Evolutionary conservation across 2,888 invertebrate genomes (phyloP), one percentile per base, ranked within the genome.

Genomic region (Dicranocentrus wangi): DNA sequence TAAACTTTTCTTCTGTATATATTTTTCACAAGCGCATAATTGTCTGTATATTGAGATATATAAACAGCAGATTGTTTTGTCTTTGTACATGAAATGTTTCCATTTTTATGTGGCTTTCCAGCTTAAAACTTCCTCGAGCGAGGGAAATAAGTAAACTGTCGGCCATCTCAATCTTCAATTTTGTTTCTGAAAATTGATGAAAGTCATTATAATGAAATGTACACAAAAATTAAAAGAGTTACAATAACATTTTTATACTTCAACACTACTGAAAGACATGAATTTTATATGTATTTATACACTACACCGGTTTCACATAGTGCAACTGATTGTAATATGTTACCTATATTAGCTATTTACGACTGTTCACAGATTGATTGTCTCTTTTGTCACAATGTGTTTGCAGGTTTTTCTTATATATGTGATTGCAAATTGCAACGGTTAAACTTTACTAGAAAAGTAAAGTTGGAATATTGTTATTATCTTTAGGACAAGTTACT

Each of bases 11-110:
- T 73, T 75, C 47, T 32, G 10, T 19, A 32, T 63, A 13, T 66
- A 58, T 28, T 27, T 73, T 73, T 63, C 42, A 75, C 65, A 75
- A 75, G 75, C 75, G 75, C 75, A 75, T 66, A 47, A n/a, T 60
- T 32, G 15, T 39, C 15, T 65, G 39, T 19, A 32, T 39, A 39
- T 8, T 39, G 32, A 63, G 43, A 39, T 63, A 42, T 42, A 39
- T 42, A 63, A 42, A 66, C 51, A 47, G 15, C 32, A 47, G 47
- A 47, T 42, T 65, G 32, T 55, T 43, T 66, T 55, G 55, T 28
- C 32, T 75, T 75, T 75, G 75, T 66, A 75, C 75, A 66, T 65
- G 47, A 66, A 58, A 66, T 39, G 63, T 63, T 63, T 39, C 42
- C 63, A 28, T 60, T 10, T 63, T 63, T 42, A 21, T 63, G 55